Evolutionary conservation across 2,797 vertebrate species (phyloP).

Genomic region (Prionace glauca): DNA sequence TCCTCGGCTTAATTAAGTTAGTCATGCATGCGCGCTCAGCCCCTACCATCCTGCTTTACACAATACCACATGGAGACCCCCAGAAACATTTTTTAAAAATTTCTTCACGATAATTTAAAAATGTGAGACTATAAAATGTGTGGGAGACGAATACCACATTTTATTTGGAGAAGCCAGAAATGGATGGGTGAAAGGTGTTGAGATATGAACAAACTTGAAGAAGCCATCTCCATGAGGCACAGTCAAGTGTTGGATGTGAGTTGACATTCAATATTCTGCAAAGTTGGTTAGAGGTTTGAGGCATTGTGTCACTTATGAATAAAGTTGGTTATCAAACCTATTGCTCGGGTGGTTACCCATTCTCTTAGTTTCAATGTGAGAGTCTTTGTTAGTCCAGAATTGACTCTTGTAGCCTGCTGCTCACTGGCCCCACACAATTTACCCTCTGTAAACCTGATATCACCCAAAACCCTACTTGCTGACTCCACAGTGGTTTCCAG

Average conservation of each 20-base stretch:
- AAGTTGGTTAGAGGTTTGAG: not conserved
- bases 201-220: not conserved
- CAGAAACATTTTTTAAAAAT: too few relatives aligned
- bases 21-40: too few relatives aligned
- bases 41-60: too few relatives aligned
- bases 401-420: not conserved
- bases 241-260: not conserved
- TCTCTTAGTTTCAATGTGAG: not conserved
- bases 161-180: not conserved
- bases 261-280: not conserved
- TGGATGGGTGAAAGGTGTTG: not conserved
- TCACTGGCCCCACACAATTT: too few relatives aligned
- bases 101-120: not conserved
- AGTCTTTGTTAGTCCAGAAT: not conserved
- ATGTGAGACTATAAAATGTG: too few relatives aligned
- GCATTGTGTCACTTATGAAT: not conserved
- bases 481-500: not conserved
- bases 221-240: not conserved
- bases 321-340: not conserved
- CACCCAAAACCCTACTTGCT: not conserved
- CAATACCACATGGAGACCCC: too few relatives aligned
- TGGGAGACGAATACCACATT: too few relatives aligned
- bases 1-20: too few relatives aligned
- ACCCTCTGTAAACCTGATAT: not conserved
- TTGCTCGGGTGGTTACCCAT: not conserved